Conservation (phyloP, 2,113 vertebrate genomes). For the Limanda limanda region DNA sequence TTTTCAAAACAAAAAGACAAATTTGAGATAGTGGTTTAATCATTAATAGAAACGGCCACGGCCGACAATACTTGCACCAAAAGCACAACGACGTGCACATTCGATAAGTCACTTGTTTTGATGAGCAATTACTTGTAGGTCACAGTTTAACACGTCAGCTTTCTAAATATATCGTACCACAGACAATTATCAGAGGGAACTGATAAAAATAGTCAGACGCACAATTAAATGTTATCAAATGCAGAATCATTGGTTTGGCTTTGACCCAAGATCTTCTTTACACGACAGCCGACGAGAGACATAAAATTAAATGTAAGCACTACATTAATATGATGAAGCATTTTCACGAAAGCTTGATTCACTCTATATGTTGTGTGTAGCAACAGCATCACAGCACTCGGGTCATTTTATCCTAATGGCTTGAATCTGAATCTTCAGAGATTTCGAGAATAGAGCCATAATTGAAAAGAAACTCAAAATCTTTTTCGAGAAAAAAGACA, state of each 20-base stretch:
- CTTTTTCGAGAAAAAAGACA: too few relatives aligned
- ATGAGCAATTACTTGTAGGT: constrained; percentile 7
- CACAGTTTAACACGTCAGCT: constrained; percentile 44
- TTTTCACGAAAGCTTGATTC: constrained; percentile 6
- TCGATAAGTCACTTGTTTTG: constrained; percentile 46
- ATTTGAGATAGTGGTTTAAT: constrained; percentile 39
- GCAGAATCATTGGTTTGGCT: constrained; percentile 38
- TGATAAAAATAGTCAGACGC: constrained; percentile 17
- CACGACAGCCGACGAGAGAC: neutral
- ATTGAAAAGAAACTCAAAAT: too few relatives aligned
- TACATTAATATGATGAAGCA: constrained; percentile 2
- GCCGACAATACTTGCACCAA: constrained; percentile 15
- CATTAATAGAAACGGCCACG: constrained; percentile 10
- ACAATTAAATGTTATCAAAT: constrained; percentile 5
- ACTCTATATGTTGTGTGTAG: neutral
- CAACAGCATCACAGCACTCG: too few relatives aligned
- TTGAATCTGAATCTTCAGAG: too few relatives aligned
- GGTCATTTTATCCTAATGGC: neutral
- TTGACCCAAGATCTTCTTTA: constrained; percentile 33
- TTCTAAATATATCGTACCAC: constrained; percentile 32
- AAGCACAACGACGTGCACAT: constrained; percentile 23
- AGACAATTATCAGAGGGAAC: constrained; percentile 14
- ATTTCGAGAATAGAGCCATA: too few relatives aligned
- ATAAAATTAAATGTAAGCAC: neutral
- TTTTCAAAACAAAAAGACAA: neutral